phyloP scores from a whole-genome alignment of 2,113 vertebrate genomes.

The Calypte anna region DNA sequence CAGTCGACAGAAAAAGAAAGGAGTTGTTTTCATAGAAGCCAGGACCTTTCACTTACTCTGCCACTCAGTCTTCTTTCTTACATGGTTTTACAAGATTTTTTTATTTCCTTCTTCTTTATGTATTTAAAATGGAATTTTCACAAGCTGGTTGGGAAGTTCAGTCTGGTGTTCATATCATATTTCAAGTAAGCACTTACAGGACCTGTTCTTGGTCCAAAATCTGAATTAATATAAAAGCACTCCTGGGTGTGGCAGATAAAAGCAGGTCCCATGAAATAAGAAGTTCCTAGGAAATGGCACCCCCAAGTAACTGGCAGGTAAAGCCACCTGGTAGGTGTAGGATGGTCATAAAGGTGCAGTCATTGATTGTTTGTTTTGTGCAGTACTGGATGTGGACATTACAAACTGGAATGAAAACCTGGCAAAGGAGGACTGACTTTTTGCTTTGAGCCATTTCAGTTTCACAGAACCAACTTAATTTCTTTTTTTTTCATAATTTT shows the following conservation, averaged over 20 bases:
- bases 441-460: neutral
- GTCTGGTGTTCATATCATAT: fast-evolving
- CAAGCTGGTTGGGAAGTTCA: neutral
- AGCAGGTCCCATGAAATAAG: fast-evolving
- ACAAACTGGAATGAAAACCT: neutral
- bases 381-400: neutral
- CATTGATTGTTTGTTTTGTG: fast-evolving
- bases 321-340: fast-evolving
- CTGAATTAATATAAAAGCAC: neutral
- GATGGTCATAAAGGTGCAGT: neutral
- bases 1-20: too few species aligned
- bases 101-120: neutral
- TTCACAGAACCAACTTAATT: neutral
- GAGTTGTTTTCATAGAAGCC: neutral
- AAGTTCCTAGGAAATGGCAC: too few species aligned
- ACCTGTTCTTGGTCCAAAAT: neutral
- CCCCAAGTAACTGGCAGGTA: neutral
- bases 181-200: neutral
- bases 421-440: neutral
- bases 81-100: neutral
- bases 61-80: neutral
- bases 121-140: neutral
- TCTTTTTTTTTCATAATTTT: neutral
- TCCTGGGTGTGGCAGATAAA: neutral
- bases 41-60: neutral